Percentiles rank a stretch among this genome's conserved stretches.
These are phyloP conservation scores for Characodon lateralis DNA, from an alignment of 2,797 vertebrate genomes.

Conservation along the genomic window DNA sequence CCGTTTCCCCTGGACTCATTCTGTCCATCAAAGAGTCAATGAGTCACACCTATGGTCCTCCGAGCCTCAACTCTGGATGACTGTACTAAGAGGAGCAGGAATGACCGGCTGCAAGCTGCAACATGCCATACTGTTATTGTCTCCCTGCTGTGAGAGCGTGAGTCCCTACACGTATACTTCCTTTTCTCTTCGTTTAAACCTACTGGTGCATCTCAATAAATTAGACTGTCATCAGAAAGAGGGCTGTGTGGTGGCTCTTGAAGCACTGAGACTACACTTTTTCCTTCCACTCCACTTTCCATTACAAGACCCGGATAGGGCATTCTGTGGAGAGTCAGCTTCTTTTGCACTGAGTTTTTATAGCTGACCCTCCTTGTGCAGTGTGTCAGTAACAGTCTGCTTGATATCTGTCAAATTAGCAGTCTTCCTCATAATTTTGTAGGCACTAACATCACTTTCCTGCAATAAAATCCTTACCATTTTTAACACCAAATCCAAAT, in stretches of 20 bases:
- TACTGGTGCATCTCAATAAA: neutral
- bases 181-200: slow-evolving; percentile 26
- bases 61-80: slow-evolving; percentile 21
- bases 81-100: slow-evolving; percentile 27
- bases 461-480: neutral
- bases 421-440: neutral
- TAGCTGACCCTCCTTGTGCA: neutral
- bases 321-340: neutral
- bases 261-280: neutral
- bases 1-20: slow-evolving; percentile 21
- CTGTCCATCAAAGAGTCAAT: slow-evolving; percentile 37
- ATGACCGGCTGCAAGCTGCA: slow-evolving; percentile 55
- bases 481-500: neutral
- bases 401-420: neutral
- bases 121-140: slow-evolving; percentile 57
- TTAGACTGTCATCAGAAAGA: neutral
- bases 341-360: neutral
- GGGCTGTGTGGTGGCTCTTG: neutral
- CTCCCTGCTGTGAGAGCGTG: slow-evolving; percentile 26
- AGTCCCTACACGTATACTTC: neutral
- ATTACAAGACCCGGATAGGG: neutral
- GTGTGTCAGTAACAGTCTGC: neutral
- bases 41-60: slow-evolving; percentile 43
- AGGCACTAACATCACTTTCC: neutral
- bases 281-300: neutral